Percentiles rank a stretch among this genome's conserved stretches.
These are phyloP conservation scores for Aporophyla lueneburgensis DNA, from an alignment of 2,888 invertebrate genomes.

Conservation along the genomic window DNA sequence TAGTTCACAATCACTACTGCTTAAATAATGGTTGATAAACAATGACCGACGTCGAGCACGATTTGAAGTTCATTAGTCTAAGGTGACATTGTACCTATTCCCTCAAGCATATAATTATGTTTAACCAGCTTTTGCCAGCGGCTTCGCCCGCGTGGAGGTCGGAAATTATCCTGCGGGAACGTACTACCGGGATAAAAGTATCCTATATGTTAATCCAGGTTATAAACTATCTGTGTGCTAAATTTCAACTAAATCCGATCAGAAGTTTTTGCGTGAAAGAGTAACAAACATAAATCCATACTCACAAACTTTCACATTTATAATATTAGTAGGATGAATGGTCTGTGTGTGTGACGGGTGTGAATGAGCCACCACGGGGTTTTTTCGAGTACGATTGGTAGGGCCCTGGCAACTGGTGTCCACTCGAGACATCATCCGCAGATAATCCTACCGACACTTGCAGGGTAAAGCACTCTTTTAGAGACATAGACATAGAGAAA, in stretches of 20 bases:
- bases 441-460: not conserved
- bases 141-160: too few species aligned
- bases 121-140: too few species aligned
- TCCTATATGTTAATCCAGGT: too few species aligned
- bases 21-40: constrained; percentile 5
- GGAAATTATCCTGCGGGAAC: too few species aligned
- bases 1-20: constrained; percentile 26
- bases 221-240: too few species aligned
- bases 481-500: not conserved
- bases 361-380: not conserved
- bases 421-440: not conserved
- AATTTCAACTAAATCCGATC: too few species aligned
- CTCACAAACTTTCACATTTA: too few species aligned
- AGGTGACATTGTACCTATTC: not conserved
- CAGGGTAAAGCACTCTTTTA: not conserved
- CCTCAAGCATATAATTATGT: not conserved
- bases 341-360: not conserved
- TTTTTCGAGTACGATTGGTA: not conserved
- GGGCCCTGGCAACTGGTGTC: not conserved
- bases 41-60: not conserved
- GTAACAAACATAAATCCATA: too few species aligned
- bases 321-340: not conserved
- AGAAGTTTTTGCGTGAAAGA: too few species aligned
- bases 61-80: constrained; percentile 1
- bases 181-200: too few species aligned